Percentiles rank a stretch among this genome's conserved stretches.
These are phyloP conservation scores for Andrena trimmerana DNA, from an alignment of 2,888 invertebrate species.

Conservation along the genomic window DNA sequence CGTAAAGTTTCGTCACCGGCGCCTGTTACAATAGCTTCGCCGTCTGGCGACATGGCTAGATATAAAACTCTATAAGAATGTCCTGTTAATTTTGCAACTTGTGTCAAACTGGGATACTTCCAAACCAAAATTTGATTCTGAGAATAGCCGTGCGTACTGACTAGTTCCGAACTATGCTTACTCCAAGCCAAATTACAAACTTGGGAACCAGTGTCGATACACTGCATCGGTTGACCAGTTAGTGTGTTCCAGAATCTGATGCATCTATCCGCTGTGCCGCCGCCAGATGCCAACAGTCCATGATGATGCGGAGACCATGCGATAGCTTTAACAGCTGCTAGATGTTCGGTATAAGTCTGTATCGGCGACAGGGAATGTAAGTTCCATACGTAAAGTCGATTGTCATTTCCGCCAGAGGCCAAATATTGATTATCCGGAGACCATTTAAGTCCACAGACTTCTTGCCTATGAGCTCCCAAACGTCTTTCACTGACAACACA, in stretches of 20 bases:
- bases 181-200: slow-evolving; percentile 99
- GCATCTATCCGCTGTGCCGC: slow-evolving; percentile 99
- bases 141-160: slow-evolving; percentile 99
- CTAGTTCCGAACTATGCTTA: slow-evolving; percentile 98
- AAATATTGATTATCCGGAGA: slow-evolving; percentile 98
- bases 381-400: slow-evolving; percentile 97
- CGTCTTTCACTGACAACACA: slow-evolving; percentile 91
- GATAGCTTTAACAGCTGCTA: slow-evolving; percentile 99
- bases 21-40: slow-evolving; percentile 99
- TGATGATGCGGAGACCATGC: slow-evolving; percentile 99
- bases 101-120: slow-evolving; percentile 99
- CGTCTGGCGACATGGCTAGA: slow-evolving; percentile 98
- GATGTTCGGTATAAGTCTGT: slow-evolving; percentile 98
- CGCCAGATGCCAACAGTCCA: slow-evolving; percentile 97
- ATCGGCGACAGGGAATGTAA: slow-evolving; percentile 95
- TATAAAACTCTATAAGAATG: slow-evolving; percentile 98
- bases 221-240: slow-evolving; percentile 99
- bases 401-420: slow-evolving; percentile 99
- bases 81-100: slow-evolving; percentile 98
- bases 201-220: slow-evolving; percentile 98
- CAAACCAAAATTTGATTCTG: slow-evolving; percentile 99
- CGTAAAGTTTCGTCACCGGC: slow-evolving; percentile 99
- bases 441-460: slow-evolving; percentile 99
- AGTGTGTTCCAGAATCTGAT: slow-evolving; percentile 99
- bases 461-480: slow-evolving; percentile 97